Evolutionary conservation across 53 echinoderm and acorn worm species (phyloP), one percentile per base, ranked within the genome.

Genomic region (Arbacia lixula): DNA sequence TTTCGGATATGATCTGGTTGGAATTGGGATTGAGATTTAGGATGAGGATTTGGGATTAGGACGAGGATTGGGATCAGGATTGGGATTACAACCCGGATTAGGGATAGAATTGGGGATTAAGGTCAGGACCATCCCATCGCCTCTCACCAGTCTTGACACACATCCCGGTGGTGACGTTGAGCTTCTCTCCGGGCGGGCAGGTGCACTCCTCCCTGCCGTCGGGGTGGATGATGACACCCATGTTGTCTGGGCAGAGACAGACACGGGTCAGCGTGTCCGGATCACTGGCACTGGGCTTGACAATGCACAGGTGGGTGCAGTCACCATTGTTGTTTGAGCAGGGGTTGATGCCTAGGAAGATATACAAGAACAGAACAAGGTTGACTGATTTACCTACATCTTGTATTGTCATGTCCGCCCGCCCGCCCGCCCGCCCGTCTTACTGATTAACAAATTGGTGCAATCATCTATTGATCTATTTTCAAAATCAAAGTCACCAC

Each of bases 241-340:
- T 86, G 41, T 38, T 91, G 41, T 97, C 94, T 0, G 93, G 90
- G 63, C 97, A 97, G 34, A 93, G 88, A 49, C 98, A 98, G 5
- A 62, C 72, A 12, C 97, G 62, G 16, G 60, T 41, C 24, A 94
- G 63, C 2, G 65, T 28, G 6, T 68, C 66, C 0, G 57, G 43
- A 3, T 46, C 40, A 28, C 6, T 16, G 0, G 56, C 30, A 12
- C 69, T 82, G 1, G 98, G 94, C 6, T 86, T 80, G 27, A 89
- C 92, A 21, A 98, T 51, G 69, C 98, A 98, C 6, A 94, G 90
- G 21, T 98, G 94, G 9, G 84, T 78, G 82, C 98, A 98, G 20
- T 75, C 84, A 0, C 92, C 92, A 17, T 87, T 93, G 35, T 58
- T 10, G 3, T 2, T 33, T 0, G 72, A 63, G 61, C 98, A 98